Evolutionary conservation across 1,140 invertebrate species (phyloP).

Genomic region (Platyura marginata): DNA sequence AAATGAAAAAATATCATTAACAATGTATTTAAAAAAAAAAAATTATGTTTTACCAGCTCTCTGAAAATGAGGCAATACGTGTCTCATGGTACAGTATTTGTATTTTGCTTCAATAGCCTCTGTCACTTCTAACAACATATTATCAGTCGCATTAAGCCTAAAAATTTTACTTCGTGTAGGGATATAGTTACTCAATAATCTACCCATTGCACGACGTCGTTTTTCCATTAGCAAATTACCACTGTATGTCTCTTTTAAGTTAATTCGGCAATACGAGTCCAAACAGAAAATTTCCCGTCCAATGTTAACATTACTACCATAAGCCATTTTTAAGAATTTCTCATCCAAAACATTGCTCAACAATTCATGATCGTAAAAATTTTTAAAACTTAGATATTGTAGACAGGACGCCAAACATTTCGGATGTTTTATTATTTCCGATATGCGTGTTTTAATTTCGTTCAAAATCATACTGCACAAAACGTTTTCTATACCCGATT

Average conservation of each 20-base stretch:
- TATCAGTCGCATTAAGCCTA: conserved; percentile 22
- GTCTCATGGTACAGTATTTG: conserved; percentile 15
- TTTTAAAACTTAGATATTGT: conserved; percentile 25
- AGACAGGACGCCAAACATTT: conserved; percentile 24
- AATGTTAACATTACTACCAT: conserved; percentile 13
- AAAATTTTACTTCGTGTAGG: conserved; percentile 23
- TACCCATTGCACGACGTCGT: conserved; percentile 21
- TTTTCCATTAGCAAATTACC: conserved; percentile 27
- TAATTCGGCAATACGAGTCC: conserved; percentile 30
- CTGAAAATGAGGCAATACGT: conserved; percentile 35
- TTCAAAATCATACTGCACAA: conserved; percentile 26
- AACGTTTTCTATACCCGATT: conserved; percentile 16
- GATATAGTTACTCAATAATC: conserved; percentile 25
- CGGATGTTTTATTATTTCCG: conserved; percentile 28
- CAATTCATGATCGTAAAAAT: conserved; percentile 30
- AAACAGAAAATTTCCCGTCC: conserved; percentile 31
- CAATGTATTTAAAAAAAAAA: no score
- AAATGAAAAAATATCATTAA: not conserved
- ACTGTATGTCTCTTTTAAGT: conserved; percentile 30
- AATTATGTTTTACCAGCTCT: conserved; percentile 25
- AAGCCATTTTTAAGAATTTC: conserved; percentile 23
- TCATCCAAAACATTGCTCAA: conserved; percentile 24
- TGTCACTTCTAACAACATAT: conserved; percentile 25
- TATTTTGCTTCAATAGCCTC: conserved; percentile 14
- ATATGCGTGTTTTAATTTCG: conserved; percentile 23